Evolutionary conservation across 23 tunicate species (phyloP), one percentile per base, ranked within the genome.

Genomic region (Trididemnum nubilum): DNA sequence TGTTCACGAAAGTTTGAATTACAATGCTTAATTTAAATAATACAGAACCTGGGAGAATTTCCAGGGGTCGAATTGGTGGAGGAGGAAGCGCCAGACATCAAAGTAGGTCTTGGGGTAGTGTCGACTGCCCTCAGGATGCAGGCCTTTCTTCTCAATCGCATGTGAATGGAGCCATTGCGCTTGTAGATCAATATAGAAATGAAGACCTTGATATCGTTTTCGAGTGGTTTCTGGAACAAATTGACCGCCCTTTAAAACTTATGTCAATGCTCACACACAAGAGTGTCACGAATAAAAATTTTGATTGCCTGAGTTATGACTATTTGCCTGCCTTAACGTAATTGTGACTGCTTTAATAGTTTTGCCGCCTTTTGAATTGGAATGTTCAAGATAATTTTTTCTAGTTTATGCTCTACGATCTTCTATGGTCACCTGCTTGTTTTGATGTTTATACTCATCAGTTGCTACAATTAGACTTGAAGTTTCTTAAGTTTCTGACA

Each of bases 111-210:
- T 36, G 97, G 88, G 1, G 89, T 23, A 28, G 77, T 65, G 23
- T 93, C 93, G n/a, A 93, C 33, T 9, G 98, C 91, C 21, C 98
- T 86, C 29, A 93, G 83, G 2, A 93, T 76, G 58, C 98, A 93
- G 25, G 98, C 94, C 78, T 93, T 93, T 33, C 98, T 75, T 50
- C 98, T 73, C 72, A 93, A 76, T 30, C 98, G 63, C 92, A 93
- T 87, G 26, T 83, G 89, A 59, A 93, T 85, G 30, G 64, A 71
- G 19, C 98, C 89, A 57, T 81, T 84, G 44, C 93, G 71, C 69
- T 93, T 93, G 85, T 93, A 93, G 64, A 93, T 93, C 65, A 93
- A 79, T 18, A 93, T 93, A 2, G 98, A 93, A 69, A 93, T 85
- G 81, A 73, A 93, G 19, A 93, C 98, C 65, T 93, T 93, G 29